These are phyloP conservation scores for Anastrepha obliqua DNA, from an alignment of 1,140 invertebrate genomes.

Conservation along the genomic window DNA sequence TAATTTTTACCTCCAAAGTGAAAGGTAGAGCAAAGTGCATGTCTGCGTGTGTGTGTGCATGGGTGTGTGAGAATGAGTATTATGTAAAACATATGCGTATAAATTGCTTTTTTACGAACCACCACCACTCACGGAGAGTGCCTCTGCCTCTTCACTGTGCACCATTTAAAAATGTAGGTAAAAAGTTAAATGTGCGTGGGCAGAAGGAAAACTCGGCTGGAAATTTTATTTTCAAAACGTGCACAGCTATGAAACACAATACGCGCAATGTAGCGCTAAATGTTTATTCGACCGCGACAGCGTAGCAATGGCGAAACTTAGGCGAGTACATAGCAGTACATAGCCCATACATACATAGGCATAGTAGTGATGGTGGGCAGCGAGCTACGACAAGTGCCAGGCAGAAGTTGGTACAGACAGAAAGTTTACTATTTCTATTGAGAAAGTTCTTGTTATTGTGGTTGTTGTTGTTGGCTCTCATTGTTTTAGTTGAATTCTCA, in stretches of 20 bases:
- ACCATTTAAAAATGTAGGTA: background rate
- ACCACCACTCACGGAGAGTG: too few relatives aligned
- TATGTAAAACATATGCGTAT: too few relatives aligned
- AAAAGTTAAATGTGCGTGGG: background rate
- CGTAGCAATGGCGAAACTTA: background rate
- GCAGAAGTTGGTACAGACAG: background rate
- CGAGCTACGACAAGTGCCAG: background rate
- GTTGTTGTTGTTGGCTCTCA: background rate
- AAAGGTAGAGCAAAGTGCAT: background rate
- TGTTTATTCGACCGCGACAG: slow-evolving; percentile 19
- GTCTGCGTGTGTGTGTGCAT: too few relatives aligned
- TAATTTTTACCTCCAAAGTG: background rate
- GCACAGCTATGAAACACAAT: slow-evolving; percentile 20
- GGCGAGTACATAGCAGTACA: background rate
- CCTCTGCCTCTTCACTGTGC: background rate
- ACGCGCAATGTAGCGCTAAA: background rate
- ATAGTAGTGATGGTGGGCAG: background rate
- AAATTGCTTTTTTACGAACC: too few relatives aligned
- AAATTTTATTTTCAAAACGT: slow-evolving; percentile 1
- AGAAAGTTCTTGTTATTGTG: background rate
- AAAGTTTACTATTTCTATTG: background rate
- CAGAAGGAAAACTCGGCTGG: background rate
- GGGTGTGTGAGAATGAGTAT: too few relatives aligned
- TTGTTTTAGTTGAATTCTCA: slow-evolving; percentile 23
- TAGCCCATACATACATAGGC: background rate